Conservation (phyloP, 2,113 vertebrate species). For the Cryptomyrus ogoouensis region DNA sequence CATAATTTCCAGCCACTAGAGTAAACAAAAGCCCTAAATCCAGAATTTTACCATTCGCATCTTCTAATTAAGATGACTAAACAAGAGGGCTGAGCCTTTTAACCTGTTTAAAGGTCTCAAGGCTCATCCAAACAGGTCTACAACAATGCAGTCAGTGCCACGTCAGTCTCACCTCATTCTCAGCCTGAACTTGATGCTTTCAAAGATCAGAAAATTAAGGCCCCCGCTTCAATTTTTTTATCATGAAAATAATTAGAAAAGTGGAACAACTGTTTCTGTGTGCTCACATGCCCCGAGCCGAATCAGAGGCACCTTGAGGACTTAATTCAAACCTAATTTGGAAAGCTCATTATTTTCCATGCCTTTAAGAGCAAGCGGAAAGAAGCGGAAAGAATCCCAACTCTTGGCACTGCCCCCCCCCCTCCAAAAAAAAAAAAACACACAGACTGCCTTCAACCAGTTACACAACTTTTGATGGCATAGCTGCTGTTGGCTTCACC, state of each 20-base stretch:
- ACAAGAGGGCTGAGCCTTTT: neutral
- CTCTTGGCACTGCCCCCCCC: neutral
- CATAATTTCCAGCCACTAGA: neutral
- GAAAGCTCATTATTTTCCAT: slow-evolving; percentile 32
- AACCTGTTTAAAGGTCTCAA: slow-evolving; percentile 9
- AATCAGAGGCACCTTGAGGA: slow-evolving; percentile 24
- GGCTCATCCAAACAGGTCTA: neutral
- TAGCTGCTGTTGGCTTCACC: slow-evolving; percentile 1
- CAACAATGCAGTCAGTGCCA: neutral
- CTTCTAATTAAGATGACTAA: neutral
- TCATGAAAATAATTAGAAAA: slow-evolving; percentile 29
- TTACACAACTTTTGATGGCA: slow-evolving; percentile 23
- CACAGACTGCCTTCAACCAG: slow-evolving; percentile 12
- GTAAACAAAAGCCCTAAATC: neutral
- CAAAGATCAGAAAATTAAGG: slow-evolving; percentile 16
- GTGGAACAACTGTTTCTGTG: slow-evolving; percentile 26
- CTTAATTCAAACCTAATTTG: slow-evolving; percentile 29
- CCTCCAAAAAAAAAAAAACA: neutral
- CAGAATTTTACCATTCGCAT: neutral
- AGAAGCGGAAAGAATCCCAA: neutral
- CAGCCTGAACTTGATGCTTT: neutral
- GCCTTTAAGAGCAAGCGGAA: slow-evolving; percentile 18
- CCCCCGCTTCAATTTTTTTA: slow-evolving; percentile 13
- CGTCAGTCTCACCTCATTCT: neutral
- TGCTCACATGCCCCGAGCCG: slow-evolving; percentile 15